Percentiles rank a stretch among this genome's conserved stretches.
Evolutionary conservation across 2,888 invertebrate genomes (phyloP).

Genomic region (Byasa hedistus): DNA sequence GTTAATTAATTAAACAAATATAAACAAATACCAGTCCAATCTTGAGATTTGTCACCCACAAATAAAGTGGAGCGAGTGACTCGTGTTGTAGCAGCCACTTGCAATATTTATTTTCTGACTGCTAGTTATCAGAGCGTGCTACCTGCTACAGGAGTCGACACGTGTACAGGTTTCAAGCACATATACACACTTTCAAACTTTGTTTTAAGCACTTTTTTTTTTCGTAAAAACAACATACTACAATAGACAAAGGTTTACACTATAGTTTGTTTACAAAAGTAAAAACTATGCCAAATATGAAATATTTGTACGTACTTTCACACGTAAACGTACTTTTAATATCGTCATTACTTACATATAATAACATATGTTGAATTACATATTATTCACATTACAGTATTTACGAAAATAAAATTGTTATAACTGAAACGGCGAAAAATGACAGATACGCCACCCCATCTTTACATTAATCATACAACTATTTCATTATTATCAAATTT

Average conservation of each 20-base stretch:
- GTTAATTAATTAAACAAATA: conserved; percentile 1
- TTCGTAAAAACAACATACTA: not conserved
- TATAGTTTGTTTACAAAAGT: too few relatives aligned
- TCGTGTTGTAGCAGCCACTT: conserved; percentile 18
- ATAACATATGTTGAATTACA: too few relatives aligned
- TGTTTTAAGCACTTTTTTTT: not conserved
- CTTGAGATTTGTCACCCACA: conserved; percentile 7
- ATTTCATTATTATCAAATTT: too few relatives aligned
- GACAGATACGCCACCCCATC: too few relatives aligned
- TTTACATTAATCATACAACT: too few relatives aligned
- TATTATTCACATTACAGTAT: too few relatives aligned
- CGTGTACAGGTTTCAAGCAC: conserved; percentile 32
- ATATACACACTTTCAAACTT: not conserved
- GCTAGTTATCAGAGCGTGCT: conserved; percentile 27
- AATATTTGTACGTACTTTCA: not conserved
- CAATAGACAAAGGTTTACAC: not conserved
- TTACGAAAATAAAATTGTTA: too few relatives aligned
- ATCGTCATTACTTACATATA: too few relatives aligned
- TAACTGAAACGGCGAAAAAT: too few relatives aligned
- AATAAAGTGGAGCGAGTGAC: conserved; percentile 10
- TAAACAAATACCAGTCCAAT: conserved; percentile 2
- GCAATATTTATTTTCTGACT: conserved; percentile 15
- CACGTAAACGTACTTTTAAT: too few relatives aligned
- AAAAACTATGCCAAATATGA: not conserved
- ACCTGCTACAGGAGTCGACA: conserved; percentile 16